phyloP scores from a whole-genome alignment of 2,797 vertebrate genomes.

The Halcyon leucocephala region DNA sequence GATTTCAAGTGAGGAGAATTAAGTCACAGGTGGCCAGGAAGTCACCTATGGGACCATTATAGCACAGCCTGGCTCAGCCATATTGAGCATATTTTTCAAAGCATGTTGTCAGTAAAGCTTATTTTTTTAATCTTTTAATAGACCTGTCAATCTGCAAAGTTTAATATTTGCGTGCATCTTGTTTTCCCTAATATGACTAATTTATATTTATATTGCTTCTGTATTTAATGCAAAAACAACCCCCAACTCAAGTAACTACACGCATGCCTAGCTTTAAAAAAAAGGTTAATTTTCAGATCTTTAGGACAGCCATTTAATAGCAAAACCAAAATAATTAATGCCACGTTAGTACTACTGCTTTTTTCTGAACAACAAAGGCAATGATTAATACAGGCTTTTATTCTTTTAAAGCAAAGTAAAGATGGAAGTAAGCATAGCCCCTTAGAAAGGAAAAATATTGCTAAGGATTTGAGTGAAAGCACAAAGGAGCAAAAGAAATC shows the following conservation, averaged over 20 bases:
- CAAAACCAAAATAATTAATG: not conserved
- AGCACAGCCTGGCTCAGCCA: not conserved
- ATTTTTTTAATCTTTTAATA: not conserved
- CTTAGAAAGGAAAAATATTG: constrained; percentile 73
- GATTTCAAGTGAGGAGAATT: not conserved
- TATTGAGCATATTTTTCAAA: not conserved
- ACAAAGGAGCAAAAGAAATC: constrained; percentile 65
- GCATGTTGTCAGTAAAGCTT: not conserved
- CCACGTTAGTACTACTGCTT: not conserved
- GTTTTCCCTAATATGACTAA: not conserved
- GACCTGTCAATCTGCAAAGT: not conserved
- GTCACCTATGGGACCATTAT: not conserved
- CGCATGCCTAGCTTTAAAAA: not conserved
- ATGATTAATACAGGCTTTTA: not conserved
- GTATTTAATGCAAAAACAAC: not conserved
- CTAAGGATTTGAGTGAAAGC: constrained; percentile 72
- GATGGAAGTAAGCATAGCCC: constrained; percentile 62
- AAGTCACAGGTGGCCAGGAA: not conserved
- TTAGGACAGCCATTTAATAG: not conserved
- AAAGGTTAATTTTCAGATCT: not conserved
- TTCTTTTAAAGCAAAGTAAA: constrained; percentile 64
- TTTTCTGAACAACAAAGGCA: not conserved
- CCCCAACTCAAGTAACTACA: not conserved
- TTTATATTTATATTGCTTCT: not conserved
- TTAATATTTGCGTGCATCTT: not conserved